A percentile compares a stretch with the other conserved stretches of the same genome.
phyloP scores from a whole-genome alignment of 2,113 vertebrate species.

The Porphyrio hochstetteri region DNA sequence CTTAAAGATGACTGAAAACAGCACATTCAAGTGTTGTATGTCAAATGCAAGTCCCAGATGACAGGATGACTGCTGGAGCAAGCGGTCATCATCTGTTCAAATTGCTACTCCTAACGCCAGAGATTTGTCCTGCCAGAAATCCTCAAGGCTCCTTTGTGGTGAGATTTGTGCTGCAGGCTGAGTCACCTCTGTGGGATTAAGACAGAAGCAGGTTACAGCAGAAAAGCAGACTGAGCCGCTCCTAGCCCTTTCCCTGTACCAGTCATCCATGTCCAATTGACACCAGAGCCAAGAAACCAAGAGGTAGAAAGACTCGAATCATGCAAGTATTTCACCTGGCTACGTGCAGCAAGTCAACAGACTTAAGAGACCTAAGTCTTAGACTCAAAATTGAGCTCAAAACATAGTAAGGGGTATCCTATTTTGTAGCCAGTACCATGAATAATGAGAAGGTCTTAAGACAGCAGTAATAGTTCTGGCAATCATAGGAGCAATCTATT shows the following conservation, averaged over 20 bases:
- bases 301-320: background rate
- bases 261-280: rapidly evolving
- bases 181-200: background rate
- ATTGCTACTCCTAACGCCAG: background rate
- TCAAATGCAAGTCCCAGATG: background rate
- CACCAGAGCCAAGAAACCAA: background rate
- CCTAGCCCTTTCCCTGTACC: background rate
- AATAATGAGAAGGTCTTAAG: background rate
- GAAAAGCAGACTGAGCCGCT: background rate
- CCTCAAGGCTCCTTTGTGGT: background rate
- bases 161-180: background rate
- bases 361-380: background rate
- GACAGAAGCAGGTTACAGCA: background rate
- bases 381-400: background rate
- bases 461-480: background rate
- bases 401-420: background rate
- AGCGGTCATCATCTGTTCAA: background rate
- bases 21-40: background rate
- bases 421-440: background rate
- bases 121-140: background rate
- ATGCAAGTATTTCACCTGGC: background rate
- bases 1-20: background rate
- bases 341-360: background rate
- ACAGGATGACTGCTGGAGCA: background rate
- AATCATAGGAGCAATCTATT: background rate